Percentiles rank a stretch among this genome's conserved stretches.
phyloP scores from a whole-genome alignment of 2,888 invertebrate genomes.

The Ectropis crepuscularia region DNA sequence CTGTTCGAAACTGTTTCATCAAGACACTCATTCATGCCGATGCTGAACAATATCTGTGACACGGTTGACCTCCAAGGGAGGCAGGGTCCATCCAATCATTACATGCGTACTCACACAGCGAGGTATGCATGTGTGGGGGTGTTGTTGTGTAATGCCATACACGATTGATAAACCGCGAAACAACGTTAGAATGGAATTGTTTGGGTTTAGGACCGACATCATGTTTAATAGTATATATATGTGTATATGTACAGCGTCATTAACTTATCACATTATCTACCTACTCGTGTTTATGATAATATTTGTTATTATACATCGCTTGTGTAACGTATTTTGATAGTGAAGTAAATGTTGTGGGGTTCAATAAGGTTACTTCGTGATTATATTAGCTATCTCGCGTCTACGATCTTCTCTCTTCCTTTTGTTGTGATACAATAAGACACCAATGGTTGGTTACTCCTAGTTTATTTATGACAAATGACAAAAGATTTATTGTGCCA shows the following conservation, averaged over 20 bases:
- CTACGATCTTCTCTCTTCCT: background rate
- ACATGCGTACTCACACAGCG: constrained; percentile 37
- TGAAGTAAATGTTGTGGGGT: constrained; percentile 17
- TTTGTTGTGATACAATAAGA: too few species aligned
- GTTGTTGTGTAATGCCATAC: constrained; percentile 45
- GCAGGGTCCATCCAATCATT: constrained; percentile 54
- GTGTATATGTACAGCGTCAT: constrained; percentile 16
- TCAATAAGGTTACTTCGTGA: constrained; percentile 20
- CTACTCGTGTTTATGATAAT: constrained; percentile 31
- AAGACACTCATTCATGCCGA: constrained; percentile 59
- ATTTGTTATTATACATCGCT: constrained; percentile 25
- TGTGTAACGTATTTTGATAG: constrained; percentile 29
- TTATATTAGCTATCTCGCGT: constrained; percentile 11
- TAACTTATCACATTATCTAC: constrained; percentile 27
- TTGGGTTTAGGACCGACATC: constrained; percentile 45
- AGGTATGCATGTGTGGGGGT: constrained; percentile 28
- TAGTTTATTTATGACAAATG: background rate
- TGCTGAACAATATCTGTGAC: constrained; percentile 59
- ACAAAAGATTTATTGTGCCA: too few species aligned
- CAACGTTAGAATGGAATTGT: constrained; percentile 60
- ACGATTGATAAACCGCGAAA: constrained; percentile 59
- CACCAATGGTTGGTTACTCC: too few species aligned
- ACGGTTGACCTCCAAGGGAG: constrained; percentile 61
- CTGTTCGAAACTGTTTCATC: constrained; percentile 32
- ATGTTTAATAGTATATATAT: constrained; percentile 33